Evolutionary conservation across 2,797 vertebrate genomes (phyloP), one percentile per base, ranked within the genome.

Genomic region (Ispidina lecontei): DNA sequence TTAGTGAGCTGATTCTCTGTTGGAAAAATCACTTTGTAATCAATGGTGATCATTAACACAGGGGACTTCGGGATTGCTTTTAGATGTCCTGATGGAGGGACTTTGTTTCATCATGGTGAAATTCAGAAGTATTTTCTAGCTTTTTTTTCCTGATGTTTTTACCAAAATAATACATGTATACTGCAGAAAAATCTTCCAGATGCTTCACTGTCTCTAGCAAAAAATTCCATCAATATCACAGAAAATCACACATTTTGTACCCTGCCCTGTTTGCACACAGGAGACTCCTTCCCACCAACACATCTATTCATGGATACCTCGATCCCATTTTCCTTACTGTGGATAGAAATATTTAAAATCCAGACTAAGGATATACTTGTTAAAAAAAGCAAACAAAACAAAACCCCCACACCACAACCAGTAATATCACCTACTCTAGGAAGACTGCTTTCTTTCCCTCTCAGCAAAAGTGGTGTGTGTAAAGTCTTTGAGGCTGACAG

Each of bases 1-100:
- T 72, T 17, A n/a, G 73, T 41, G 43, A 94, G 67, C 33, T 68
- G 59, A 73, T 83, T 92, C 47, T 56, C 54, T 59, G 49, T 26
- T 90, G 63, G 82, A 93, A 94, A 94, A 91, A 81, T 44, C n/a
- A 44, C 92, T 60, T 87, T 68, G 83, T 44, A 81, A 52, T 52
- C 60, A 68, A 33, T 46, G 47, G 13, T 49, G 71, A 76, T 78
- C 70, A 54, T 60, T 69, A 89, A 80, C 46, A 88, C 2, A n/a
- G 69, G 46, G 26, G 54, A 83, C 65, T 68, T 62, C 47, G 70
- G 35, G 19, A 67, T 43, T 84, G 49, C 62, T 91, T 93, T 77
- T 44, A 82, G 29, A 62, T 54, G 21, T 46, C 70, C 56, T 31
- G 26, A 51, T 14, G 56, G 35, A 3, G 7, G 33, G 44, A 63